These are phyloP conservation scores for Podiceps cristatus DNA, from an alignment of 2,113 vertebrate species.

Conservation along the genomic window DNA sequence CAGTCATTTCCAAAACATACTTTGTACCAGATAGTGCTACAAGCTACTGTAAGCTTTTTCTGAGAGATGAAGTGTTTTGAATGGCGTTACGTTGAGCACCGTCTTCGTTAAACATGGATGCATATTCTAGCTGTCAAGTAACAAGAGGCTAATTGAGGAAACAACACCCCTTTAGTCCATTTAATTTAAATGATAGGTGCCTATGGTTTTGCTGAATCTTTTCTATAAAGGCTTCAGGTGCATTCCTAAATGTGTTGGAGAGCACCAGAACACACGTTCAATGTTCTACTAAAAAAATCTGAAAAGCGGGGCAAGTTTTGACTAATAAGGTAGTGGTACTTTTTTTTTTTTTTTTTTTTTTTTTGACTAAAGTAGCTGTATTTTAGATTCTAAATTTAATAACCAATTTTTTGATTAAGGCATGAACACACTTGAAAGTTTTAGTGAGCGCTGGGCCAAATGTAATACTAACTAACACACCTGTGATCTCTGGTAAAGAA, in stretches of 20 bases:
- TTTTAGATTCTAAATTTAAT: neutral
- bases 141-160: neutral
- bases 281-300: neutral
- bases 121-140: neutral
- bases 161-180: neutral
- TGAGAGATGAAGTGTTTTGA: neutral
- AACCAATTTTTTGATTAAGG: neutral
- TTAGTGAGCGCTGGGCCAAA: neutral
- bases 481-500: neutral
- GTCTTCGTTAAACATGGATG: neutral
- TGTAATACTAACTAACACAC: neutral
- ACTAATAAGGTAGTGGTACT: neutral
- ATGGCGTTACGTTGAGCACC: neutral
- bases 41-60: neutral
- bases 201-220: neutral
- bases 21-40: neutral
- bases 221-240: neutral
- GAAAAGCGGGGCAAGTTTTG: neutral
- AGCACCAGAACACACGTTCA: neutral
- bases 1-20: neutral
- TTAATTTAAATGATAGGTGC: neutral
- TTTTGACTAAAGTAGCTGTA: neutral
- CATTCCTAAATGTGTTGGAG: neutral
- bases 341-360: too few relatives aligned
- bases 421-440: neutral